phyloP scores from a whole-genome alignment of 2,888 invertebrate genomes.

The Troilus luridus region DNA sequence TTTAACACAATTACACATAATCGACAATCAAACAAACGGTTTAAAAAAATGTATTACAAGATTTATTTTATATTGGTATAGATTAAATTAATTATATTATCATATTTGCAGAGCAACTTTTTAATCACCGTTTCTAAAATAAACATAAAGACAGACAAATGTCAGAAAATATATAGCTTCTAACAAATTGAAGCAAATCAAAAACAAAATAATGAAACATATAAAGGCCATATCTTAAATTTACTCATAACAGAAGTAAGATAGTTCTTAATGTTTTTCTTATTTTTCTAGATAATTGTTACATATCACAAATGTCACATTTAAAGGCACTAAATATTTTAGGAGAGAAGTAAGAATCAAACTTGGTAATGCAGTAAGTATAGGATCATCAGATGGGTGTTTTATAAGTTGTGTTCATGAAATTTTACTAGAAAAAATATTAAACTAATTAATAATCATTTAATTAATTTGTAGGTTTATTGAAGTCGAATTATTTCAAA shows the following conservation, averaged over 20 bases:
- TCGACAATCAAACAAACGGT: not conserved
- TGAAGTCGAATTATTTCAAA: not conserved
- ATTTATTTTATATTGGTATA: not conserved
- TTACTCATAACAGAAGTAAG: not conserved
- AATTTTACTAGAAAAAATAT: slow-evolving; percentile 32
- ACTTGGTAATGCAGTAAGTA: not conserved
- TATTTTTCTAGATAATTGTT: not conserved
- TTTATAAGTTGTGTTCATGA: slow-evolving; percentile 5
- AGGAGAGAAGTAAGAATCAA: not conserved
- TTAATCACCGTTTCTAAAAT: not conserved
- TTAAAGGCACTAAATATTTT: not conserved
- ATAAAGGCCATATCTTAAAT: not conserved
- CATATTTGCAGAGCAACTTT: not conserved
- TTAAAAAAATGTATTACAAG: not conserved
- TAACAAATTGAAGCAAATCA: slow-evolving; percentile 1
- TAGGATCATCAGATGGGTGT: not conserved
- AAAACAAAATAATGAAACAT: not conserved
- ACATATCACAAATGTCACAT: not conserved
- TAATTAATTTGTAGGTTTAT: not conserved
- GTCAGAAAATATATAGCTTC: slow-evolving; percentile 17
- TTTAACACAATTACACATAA: not conserved
- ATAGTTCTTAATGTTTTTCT: not conserved
- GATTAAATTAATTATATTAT: not conserved
- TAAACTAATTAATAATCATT: not conserved
- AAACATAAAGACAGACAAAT: slow-evolving; percentile 6